Percentiles rank a stretch among this genome's conserved stretches.
Conservation (phyloP, 2,797 vertebrate genomes). For the Gobionotothen gibberifrons region DNA sequence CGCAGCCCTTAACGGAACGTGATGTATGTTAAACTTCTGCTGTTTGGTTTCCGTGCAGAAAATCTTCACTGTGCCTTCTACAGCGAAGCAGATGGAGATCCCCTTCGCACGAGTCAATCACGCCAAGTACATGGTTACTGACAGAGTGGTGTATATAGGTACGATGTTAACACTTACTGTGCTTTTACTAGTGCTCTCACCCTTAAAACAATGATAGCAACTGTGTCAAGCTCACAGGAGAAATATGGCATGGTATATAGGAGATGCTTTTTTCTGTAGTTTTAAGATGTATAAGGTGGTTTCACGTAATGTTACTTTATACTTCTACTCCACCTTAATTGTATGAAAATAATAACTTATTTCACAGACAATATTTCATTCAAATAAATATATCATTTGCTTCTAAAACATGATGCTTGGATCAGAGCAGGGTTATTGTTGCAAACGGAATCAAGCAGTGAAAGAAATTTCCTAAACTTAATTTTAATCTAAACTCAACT, state of each 20-base stretch:
- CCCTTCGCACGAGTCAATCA: conserved; percentile 86
- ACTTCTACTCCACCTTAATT: neutral
- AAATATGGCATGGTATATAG: neutral
- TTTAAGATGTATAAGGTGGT: neutral
- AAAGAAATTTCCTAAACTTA: no score
- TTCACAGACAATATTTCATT: neutral
- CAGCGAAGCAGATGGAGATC: conserved; percentile 74
- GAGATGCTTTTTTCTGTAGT: no score
- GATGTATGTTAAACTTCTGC: neutral
- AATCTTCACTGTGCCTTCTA: conserved; percentile 82
- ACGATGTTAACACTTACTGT: neutral
- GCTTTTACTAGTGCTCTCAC: neutral
- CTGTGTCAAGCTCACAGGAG: neutral
- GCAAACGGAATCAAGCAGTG: no score
- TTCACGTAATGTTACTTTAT: neutral
- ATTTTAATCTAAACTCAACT: no score
- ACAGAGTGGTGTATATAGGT: conserved; percentile 87
- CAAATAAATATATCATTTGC: neutral
- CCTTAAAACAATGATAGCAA: neutral
- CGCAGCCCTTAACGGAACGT: neutral
- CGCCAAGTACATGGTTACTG: conserved; percentile 89
- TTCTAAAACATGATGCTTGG: neutral
- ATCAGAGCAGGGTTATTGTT: neutral
- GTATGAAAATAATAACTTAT: neutral
- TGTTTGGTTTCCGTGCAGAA: conserved; percentile 71